Evolutionary conservation across 2,888 invertebrate genomes (phyloP), one percentile per base, ranked within the genome.

Genomic region (Tetragnatha montana): DNA sequence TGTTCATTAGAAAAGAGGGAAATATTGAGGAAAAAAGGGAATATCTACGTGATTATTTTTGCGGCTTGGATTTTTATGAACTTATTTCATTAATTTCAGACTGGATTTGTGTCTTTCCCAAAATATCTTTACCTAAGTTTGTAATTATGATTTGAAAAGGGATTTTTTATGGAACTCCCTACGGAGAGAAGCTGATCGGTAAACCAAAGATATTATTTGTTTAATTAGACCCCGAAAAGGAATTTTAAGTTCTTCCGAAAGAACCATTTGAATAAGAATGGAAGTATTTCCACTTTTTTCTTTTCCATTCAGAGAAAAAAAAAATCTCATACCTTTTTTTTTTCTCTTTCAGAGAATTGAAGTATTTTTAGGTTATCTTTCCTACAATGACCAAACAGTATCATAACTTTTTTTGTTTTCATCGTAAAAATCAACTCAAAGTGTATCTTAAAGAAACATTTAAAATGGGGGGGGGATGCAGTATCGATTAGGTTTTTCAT

Each of bases 31-130:
- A n/a, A 74, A 74, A 71, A 71, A 81, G 74, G 22, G 71, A 82
- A n/a, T 74, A 49, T 73, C 47, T 35, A 35, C 68, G 47, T 49
- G 49, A 83, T 83, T 60, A 83, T 73, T 83, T 50, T 68, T 21
- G 21, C 60, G 68, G 22, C 19, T 75, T 10, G 49, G 22, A 60
- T 74, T 74, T 69, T 68, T 69, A 60, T 19, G 71, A 83, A 69
- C 75, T 83, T 83, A 76, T 83, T 83, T 83, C 83, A 76, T 83
- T 83, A 75, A 75, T 69, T 75, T 49, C 49, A 17, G 17, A 47
- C 47, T 47, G 35, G 49, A 83, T 76, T 60, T 35, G 35, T 75
- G 21, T 83, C 35, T 35, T 73, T 68, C 68, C 14, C 19, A 22
- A 22, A 75, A 83, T 22, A 69, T 75, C 75, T 82, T 75, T 21